Percentiles rank a stretch among this genome's conserved stretches.
These are phyloP conservation scores for Catharus fuscescens DNA, from an alignment of 2,113 vertebrate species.

Conservation along the genomic window DNA sequence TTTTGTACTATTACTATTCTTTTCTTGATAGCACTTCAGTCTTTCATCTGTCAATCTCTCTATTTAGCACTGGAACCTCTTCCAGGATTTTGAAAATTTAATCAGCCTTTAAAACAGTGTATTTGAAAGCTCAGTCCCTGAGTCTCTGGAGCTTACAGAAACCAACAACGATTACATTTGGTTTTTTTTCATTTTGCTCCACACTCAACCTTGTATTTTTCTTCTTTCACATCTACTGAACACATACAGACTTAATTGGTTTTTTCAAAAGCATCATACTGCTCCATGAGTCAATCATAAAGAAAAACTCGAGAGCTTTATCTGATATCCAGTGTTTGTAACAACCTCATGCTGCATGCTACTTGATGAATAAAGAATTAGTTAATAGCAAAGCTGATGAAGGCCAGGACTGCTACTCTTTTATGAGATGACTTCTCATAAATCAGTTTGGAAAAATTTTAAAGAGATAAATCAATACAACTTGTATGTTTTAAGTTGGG, in stretches of 20 bases:
- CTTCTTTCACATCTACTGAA: not conserved
- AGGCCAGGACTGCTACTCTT: not conserved
- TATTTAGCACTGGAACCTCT: not conserved
- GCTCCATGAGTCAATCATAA: not conserved
- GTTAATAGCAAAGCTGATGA: not conserved
- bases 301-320: not conserved
- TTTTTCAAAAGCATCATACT: not conserved
- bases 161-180: not conserved
- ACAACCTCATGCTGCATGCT: not conserved
- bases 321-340: not conserved
- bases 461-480: not conserved
- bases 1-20: not conserved
- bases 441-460: not conserved
- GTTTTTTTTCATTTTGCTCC: not conserved
- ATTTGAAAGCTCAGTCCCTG: not conserved
- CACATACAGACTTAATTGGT: not conserved
- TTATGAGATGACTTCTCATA: not conserved
- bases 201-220: not conserved
- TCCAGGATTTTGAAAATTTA: not conserved
- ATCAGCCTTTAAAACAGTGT: not conserved
- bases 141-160: not conserved
- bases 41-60: not conserved
- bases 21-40: not conserved
- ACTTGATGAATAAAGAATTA: not conserved
- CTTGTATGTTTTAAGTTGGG: not conserved